Evolutionary conservation across 2,113 vertebrate species (phyloP).

Genomic region (Phaetusa simplex): DNA sequence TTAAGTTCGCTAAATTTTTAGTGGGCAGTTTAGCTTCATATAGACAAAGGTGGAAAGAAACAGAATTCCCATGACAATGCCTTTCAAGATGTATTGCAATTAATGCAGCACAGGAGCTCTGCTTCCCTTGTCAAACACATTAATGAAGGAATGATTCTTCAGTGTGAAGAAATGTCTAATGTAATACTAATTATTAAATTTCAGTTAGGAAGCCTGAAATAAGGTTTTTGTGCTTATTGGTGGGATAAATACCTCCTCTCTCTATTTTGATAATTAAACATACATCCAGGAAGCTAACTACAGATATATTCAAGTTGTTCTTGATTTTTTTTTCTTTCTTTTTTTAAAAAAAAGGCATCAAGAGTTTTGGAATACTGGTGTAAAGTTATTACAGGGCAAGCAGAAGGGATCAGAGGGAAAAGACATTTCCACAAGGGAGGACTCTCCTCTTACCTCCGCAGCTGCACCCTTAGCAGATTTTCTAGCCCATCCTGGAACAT

Average conservation of each 20-base stretch:
- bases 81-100: background rate
- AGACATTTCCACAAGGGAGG: background rate
- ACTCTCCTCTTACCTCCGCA: slow-evolving; percentile 49
- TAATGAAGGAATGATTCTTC: background rate
- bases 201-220: background rate
- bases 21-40: slow-evolving; percentile 4
- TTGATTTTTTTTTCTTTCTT: too few species aligned
- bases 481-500: background rate
- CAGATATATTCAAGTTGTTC: background rate
- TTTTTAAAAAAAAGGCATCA: background rate
- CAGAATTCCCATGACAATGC: background rate
- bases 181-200: background rate
- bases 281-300: background rate
- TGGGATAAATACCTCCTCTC: background rate
- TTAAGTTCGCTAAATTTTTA: slow-evolving; percentile 2
- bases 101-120: background rate
- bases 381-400: background rate
- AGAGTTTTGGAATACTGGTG: background rate
- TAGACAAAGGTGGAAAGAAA: background rate
- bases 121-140: background rate
- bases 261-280: background rate
- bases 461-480: background rate
- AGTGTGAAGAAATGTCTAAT: background rate
- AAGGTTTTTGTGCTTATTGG: background rate
- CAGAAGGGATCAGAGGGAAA: background rate